Conservation (phyloP, 92 coral and sea anemone genomes). For the Parazoanthus atlanticus region DNA sequence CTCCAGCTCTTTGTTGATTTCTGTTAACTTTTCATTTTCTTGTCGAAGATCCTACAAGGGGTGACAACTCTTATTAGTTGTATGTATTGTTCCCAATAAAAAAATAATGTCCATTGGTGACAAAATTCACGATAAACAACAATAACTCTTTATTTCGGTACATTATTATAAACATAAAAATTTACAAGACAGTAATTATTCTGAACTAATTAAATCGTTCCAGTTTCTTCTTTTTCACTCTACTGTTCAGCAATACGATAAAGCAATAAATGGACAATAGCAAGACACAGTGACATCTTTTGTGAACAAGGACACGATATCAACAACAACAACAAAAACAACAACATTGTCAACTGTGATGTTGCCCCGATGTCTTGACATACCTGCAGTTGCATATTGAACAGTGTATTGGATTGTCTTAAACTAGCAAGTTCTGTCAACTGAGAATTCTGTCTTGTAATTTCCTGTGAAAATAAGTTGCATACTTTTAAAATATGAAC, state of each 20-base stretch:
- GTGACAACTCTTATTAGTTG: neutral
- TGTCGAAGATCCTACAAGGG: conserved; percentile 37
- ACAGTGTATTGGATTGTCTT: conserved; percentile 60
- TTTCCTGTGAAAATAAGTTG: conserved; percentile 57
- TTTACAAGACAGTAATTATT: too few species aligned
- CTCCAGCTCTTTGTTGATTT: conserved; percentile 55
- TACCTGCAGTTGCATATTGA: conserved; percentile 68
- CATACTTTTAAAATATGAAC: neutral
- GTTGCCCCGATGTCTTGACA: neutral
- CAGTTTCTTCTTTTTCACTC: too few species aligned
- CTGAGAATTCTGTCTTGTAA: conserved; percentile 48
- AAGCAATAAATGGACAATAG: neutral
- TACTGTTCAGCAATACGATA: neutral
- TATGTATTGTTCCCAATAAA: neutral
- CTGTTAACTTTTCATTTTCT: conserved; percentile 32
- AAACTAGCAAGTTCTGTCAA: conserved; percentile 50
- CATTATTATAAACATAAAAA: too few species aligned
- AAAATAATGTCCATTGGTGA: too few species aligned
- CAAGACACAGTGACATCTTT: neutral
- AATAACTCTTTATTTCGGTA: too few species aligned
- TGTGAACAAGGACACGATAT: neutral
- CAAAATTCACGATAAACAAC: too few species aligned
- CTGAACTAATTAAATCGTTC: too few species aligned
- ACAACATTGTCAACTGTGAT: neutral
- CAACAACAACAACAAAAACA: neutral